Percentiles rank a stretch among this genome's conserved stretches.
These are phyloP conservation scores for Wasmannia auropunctata DNA, from an alignment of 1,140 invertebrate species.

Conservation along the genomic window DNA sequence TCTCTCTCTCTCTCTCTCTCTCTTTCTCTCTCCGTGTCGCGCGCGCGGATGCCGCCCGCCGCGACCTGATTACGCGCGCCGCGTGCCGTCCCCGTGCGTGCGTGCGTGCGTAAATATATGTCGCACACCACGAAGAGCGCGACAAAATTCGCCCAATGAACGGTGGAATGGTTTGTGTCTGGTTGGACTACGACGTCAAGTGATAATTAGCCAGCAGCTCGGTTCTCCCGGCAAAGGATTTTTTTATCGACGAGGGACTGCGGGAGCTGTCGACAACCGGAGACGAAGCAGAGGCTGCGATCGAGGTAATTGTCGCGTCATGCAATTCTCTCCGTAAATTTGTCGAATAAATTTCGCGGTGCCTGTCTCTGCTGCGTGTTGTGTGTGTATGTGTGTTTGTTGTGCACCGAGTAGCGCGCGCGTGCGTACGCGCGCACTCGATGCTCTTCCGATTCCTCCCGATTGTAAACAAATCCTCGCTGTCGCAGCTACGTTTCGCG, in stretches of 20 bases:
- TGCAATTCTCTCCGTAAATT: not conserved
- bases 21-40: not conserved
- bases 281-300: not conserved
- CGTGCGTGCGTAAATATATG: not conserved
- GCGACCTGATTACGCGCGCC: conserved; percentile 51
- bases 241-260: conserved; percentile 1
- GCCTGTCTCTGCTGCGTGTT: not conserved
- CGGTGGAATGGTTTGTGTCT: conserved; percentile 27
- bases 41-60: conserved; percentile 32
- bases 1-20: not conserved
- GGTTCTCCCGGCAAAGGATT: conserved; percentile 19
- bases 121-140: conserved; percentile 23
- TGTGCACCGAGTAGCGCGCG: not conserved
- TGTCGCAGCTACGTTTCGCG: not conserved
- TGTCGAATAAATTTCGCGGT: not conserved
- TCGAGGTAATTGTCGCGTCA: conserved; percentile 16
- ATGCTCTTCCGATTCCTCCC: conserved; percentile 3
- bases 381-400: not conserved
- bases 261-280: not conserved
- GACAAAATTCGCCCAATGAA: conserved; percentile 30
- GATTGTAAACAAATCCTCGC: conserved; percentile 36
- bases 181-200: not conserved
- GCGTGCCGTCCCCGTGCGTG: conserved; percentile 39
- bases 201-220: conserved; percentile 6
- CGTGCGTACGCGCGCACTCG: not conserved